A percentile compares a stretch with the other conserved stretches of the same genome.
Evolutionary conservation across 2,113 vertebrate genomes (phyloP).

Genomic region (Spea bombifrons): DNA sequence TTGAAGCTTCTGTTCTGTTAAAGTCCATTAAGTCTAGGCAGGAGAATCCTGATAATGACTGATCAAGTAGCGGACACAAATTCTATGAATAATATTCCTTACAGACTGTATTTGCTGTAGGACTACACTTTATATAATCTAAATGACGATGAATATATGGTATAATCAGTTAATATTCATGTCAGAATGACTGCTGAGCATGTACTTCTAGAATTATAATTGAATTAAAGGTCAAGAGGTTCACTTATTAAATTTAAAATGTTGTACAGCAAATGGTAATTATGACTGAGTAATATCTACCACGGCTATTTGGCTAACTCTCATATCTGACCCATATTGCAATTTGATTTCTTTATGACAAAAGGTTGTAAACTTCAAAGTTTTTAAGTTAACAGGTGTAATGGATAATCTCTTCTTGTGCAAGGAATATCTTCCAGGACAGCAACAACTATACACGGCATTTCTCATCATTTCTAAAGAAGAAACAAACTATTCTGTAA

Average conservation of each 20-base stretch:
- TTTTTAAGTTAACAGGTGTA: neutral
- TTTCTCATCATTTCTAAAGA: no score
- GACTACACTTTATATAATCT: neutral
- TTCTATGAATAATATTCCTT: neutral
- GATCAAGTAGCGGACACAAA: neutral
- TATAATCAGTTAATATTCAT: neutral
- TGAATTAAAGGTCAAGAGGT: constrained; percentile 5
- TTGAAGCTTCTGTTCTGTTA: neutral
- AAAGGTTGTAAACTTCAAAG: neutral
- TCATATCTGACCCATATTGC: neutral
- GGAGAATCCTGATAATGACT: neutral
- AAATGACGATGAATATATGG: neutral
- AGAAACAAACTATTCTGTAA: no score
- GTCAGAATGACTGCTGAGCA: constrained; percentile 3
- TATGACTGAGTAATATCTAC: neutral
- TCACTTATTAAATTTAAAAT: neutral
- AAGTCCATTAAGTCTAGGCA: neutral
- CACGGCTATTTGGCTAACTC: neutral
- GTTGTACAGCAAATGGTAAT: neutral
- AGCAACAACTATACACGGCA: neutral
- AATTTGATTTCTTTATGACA: neutral
- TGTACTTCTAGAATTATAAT: neutral
- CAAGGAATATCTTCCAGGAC: neutral
- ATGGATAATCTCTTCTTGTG: neutral
- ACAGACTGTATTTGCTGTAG: neutral